Evolutionary conservation across 1,140 invertebrate genomes (phyloP), one percentile per base, ranked within the genome.

Genomic region (Caenorhabditis briggsae): DNA sequence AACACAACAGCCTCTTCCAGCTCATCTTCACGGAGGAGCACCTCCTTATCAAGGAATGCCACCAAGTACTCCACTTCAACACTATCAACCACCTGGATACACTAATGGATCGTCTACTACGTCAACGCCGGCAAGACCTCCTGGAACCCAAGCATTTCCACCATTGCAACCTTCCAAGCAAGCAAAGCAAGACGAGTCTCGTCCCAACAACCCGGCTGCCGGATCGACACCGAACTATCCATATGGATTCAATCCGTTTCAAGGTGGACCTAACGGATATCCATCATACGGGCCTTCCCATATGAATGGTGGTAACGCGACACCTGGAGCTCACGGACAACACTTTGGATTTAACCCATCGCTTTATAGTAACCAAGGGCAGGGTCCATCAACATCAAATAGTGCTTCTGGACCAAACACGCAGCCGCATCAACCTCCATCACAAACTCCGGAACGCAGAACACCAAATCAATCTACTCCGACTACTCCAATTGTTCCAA

Each of bases 121-220:
- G 33, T 3, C 70, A 20, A 12, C 70, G 9, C 7, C 65, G 0
- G 25, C 20, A 5, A 46, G 65, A 46, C 20, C 20, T 18, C 12
- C 70, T 16, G n/a, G 18, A 2, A 43, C 12, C 3, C n/a, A 33
- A 16, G 70, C n/a, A 6, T 78, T 78, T 11, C 70, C 70, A 78
- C 70, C 70, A 12, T 50, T 78, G 5, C 70, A 78, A 14, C 46
- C 46, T 2, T 50, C 70, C 20, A 78, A 78, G 20, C 70, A 78
- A 78, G 25, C 70, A 9, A 78, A 78, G 14, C 70, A 12, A 12
- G 70, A 78, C 0, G 70, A 78, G 7, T 5, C 7, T n/a, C 70
- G 70, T 2, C n/a, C 70, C 9, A 78, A 78, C n/a, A 78, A 78
- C 46, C 5, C 18, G 0, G 33, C 61, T n/a, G 64, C n/a, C 33